A percentile compares a stretch with the other conserved stretches of the same genome.
Conservation (phyloP, 2,113 vertebrate species). For the Tachuris rubrigastra region DNA sequence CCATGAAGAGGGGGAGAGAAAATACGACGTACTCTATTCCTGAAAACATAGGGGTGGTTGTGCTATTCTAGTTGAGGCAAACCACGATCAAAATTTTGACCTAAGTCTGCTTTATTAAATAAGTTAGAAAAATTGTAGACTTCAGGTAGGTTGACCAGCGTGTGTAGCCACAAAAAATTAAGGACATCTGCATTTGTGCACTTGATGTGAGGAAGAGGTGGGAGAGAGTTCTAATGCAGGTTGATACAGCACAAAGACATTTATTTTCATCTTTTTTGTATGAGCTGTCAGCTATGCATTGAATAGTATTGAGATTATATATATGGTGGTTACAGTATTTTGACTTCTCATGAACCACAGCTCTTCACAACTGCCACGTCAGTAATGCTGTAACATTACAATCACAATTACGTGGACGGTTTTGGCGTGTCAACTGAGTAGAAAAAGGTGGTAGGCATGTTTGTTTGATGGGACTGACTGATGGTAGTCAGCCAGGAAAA, state of each 20-base stretch:
- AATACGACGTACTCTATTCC: neutral
- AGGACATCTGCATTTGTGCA: neutral
- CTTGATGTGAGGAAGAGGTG: neutral
- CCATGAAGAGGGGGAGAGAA: neutral
- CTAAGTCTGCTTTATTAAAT: neutral
- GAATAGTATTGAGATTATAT: neutral
- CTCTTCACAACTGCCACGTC: neutral
- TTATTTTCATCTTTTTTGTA: neutral
- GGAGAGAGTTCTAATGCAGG: neutral
- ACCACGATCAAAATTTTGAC: neutral
- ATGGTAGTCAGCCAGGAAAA: neutral
- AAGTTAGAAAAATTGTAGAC: neutral
- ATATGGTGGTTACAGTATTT: neutral
- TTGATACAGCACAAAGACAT: neutral
- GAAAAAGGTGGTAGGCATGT: neutral
- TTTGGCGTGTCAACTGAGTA: neutral
- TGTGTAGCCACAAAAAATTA: neutral
- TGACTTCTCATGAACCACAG: neutral
- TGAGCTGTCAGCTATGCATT: neutral
- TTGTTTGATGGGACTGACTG: neutral
- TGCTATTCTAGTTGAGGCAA: neutral
- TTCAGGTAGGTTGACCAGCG: neutral
- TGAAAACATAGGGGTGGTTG: neutral
- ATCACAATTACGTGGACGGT: neutral
- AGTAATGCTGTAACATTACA: neutral